These are phyloP conservation scores for Acronicta alni DNA, from an alignment of 2,888 invertebrate species.

Conservation along the genomic window DNA sequence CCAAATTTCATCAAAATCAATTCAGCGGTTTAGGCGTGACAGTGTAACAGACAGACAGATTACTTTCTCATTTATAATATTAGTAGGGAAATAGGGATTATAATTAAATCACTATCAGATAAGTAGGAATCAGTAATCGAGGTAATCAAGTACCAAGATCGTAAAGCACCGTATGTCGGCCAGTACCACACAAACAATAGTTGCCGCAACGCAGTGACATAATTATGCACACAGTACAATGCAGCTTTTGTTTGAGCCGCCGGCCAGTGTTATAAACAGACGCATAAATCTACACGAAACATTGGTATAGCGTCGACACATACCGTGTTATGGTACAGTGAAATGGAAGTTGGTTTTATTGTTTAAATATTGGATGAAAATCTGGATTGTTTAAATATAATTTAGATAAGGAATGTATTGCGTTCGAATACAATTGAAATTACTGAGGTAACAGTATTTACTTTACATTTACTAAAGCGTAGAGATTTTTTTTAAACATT, in stretches of 20 bases:
- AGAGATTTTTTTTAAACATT: no score
- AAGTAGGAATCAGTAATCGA: neutral
- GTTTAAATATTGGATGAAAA: slow-evolving; percentile 11
- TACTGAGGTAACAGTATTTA: no score
- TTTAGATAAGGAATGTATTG: no score
- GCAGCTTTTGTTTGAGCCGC: slow-evolving; percentile 55
- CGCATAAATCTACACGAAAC: slow-evolving; percentile 60
- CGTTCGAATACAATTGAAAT: no score
- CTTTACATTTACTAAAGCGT: no score
- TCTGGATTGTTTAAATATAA: neutral
- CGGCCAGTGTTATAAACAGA: slow-evolving; percentile 63
- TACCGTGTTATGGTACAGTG: slow-evolving; percentile 30
- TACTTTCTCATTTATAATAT: no score
- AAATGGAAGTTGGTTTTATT: slow-evolving; percentile 11
- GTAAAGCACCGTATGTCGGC: slow-evolving; percentile 25
- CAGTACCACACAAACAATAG: slow-evolving; percentile 47
- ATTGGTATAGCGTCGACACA: slow-evolving; percentile 44
- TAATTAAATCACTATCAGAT: neutral
- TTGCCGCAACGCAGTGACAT: slow-evolving; percentile 51
- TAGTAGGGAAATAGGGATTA: no score
- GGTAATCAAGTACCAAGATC: neutral
- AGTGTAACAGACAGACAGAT: no score
- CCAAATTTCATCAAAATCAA: no score
- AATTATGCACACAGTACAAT: slow-evolving; percentile 59
- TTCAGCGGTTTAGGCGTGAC: no score